Base-by-base conservation (phyloP, 2,113 vertebrate genomes). In the Symphodus melops region DNA sequence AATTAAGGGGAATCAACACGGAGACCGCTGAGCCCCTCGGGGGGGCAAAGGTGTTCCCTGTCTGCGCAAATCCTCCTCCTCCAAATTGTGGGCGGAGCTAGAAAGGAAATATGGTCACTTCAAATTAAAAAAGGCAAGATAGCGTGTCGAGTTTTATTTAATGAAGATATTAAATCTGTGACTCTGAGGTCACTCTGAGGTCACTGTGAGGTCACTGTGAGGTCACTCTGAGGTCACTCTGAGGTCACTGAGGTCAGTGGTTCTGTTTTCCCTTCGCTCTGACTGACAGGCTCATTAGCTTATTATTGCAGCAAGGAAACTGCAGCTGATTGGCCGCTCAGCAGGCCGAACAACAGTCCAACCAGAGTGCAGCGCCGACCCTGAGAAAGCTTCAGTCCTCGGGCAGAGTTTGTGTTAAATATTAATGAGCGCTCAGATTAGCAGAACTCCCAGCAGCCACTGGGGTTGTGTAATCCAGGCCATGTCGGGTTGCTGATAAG, bases 381-480 rank as follows among this genome's bases (percentile, higher is more conserved):
- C 23, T 1, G 20, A 39, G 60, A 1, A 33, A 49, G 70, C 81
- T 52, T 63, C 59, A n/a, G 56, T 62, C 73, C 71, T 75, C 79
- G 75, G 72, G 46, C 46, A 17, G 46, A 16, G 46, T 17, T 14
- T 48, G 14, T 77, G 80, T 91, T 82, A 70, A 90, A 91, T 92
- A 84, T 92, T 92, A 92, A 92, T 93, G 82, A 91, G 82, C 28
- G 63, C 84, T 87, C 78, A 82, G 92, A 92, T 93, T 94, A 92
- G 85, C 86, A 85, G 75, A 81, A 85, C 85, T 93, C 88, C 89
- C 87, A 86, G 80, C 85, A 91, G 87, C 79, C 87, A 79, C 85
- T 76, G 88, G 83, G 80, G 71, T 55, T 37, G 39, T 91, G 86
- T 93, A 93, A 93, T 93, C 91, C 91, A 60, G 78, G 79, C 83